Evolutionary conservation across 2,888 invertebrate species (phyloP).

Genomic region (Cecidostiba fungosa): DNA sequence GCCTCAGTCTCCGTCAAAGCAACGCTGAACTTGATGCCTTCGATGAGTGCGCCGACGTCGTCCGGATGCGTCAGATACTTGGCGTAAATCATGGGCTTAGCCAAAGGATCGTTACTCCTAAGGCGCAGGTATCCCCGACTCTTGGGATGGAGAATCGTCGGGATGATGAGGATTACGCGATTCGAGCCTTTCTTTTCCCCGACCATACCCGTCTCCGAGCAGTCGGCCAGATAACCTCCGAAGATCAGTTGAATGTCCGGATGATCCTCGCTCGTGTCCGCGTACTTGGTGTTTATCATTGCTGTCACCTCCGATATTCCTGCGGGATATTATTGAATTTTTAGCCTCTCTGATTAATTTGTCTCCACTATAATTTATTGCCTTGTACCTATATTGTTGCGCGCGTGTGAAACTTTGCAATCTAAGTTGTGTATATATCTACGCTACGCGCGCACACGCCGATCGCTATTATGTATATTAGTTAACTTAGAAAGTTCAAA

Average conservation of each 20-base stretch:
- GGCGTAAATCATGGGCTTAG: conserved; percentile 91
- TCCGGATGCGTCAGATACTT: conserved; percentile 89
- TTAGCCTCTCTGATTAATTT: background rate
- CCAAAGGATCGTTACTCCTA: conserved; percentile 88
- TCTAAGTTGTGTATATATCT: too few species aligned
- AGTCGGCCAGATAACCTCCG: conserved; percentile 92
- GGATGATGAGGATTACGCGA: conserved; percentile 88
- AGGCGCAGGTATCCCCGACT: conserved; percentile 91
- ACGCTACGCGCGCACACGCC: background rate
- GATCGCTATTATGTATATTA: background rate
- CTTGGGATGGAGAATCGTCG: conserved; percentile 92
- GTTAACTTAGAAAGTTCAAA: conserved; percentile 14
- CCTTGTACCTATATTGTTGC: background rate
- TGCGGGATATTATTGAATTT: conserved; percentile 70
- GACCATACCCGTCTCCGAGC: conserved; percentile 92
- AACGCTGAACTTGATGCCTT: conserved; percentile 91
- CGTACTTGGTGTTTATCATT: conserved; percentile 90
- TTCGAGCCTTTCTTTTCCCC: conserved; percentile 88
- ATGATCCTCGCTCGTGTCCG: conserved; percentile 87
- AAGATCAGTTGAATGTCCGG: conserved; percentile 95
- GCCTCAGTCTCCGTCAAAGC: conserved; percentile 87
- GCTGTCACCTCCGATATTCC: conserved; percentile 93
- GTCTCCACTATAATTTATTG: background rate
- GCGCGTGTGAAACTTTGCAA: background rate
- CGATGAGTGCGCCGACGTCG: conserved; percentile 90